phyloP scores from a whole-genome alignment of 2,113 vertebrate species.

The Salvelinus alpinus region DNA sequence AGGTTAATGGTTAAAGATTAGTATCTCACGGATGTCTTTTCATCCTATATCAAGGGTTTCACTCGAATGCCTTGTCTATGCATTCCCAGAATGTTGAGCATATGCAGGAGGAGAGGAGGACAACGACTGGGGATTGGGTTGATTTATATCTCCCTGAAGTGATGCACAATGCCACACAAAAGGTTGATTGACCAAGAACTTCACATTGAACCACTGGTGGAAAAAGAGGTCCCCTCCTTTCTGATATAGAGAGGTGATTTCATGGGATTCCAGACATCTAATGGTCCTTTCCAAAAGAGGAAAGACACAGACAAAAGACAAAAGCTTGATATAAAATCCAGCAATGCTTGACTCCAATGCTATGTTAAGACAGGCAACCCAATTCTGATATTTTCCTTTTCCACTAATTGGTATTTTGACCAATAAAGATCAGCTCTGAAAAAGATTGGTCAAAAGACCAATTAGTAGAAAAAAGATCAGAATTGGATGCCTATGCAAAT shows the following conservation, averaged over 20 bases:
- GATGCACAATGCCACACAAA: constrained; percentile 9
- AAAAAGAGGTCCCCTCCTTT: no score
- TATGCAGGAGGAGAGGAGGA: not conserved
- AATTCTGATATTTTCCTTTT: no score
- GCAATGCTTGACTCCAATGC: no score
- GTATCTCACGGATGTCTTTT: constrained; percentile 33
- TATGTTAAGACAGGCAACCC: no score
- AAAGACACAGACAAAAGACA: not conserved
- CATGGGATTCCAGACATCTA: not conserved
- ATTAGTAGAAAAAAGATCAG: no score
- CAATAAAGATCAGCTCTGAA: no score
- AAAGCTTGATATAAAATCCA: no score
- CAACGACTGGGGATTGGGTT: constrained; percentile 9
- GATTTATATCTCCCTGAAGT: constrained; percentile 34
- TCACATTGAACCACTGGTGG: constrained; percentile 18
- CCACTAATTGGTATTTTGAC: no score
- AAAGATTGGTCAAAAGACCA: no score
- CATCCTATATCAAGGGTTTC: constrained; percentile 40
- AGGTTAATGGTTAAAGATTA: not conserved
- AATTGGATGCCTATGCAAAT: no score
- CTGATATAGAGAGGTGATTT: not conserved
- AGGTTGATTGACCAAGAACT: constrained; percentile 42
- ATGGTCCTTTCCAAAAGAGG: not conserved
- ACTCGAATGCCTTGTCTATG: not conserved
- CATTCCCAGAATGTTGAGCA: not conserved